These are phyloP conservation scores for Xenopus borealis DNA, from an alignment of 2,113 vertebrate species.

Conservation along the genomic window DNA sequence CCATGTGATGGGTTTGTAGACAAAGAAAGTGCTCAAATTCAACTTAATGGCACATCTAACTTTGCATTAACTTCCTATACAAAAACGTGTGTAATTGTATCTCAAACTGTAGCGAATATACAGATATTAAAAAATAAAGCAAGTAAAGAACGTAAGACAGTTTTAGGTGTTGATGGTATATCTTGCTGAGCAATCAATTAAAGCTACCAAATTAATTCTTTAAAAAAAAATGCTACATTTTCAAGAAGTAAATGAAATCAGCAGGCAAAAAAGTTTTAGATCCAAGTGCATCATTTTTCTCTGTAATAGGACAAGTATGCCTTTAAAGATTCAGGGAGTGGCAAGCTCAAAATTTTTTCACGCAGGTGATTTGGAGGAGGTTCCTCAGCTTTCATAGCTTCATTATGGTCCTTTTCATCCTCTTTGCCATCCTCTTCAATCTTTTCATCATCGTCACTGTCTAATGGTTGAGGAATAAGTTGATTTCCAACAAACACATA, in stretches of 20 bases:
- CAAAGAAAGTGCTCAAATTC: background rate
- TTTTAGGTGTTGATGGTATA: conserved; percentile 62
- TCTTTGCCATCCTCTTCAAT: conserved; percentile 87
- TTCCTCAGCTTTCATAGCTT: conserved; percentile 78
- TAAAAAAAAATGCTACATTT: conserved; percentile 74
- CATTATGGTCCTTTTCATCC: conserved; percentile 74
- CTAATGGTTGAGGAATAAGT: conserved; percentile 89
- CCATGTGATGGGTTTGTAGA: background rate
- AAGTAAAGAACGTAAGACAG: conserved; percentile 64
- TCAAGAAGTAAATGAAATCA: conserved; percentile 71
- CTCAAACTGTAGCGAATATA: conserved; percentile 74
- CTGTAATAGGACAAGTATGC: conserved; percentile 94
- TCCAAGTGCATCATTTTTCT: conserved; percentile 81
- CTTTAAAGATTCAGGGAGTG: conserved; percentile 92
- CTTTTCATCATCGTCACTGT: conserved; percentile 89
- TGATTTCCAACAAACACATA: conserved; percentile 96
- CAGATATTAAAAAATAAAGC: conserved; percentile 70
- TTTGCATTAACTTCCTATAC: conserved; percentile 62
- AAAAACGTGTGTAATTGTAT: conserved; percentile 60
- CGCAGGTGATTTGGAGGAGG: conserved; percentile 85
- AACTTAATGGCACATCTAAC: conserved; percentile 10
- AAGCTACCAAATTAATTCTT: conserved; percentile 61
- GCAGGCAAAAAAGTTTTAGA: conserved; percentile 62
- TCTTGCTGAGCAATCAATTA: conserved; percentile 57
- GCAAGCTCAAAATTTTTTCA: conserved; percentile 89